Percentiles rank a stretch among this genome's conserved stretches.
Conservation (phyloP, 2,113 vertebrate genomes). For the Odocoileus hemionus region DNA sequence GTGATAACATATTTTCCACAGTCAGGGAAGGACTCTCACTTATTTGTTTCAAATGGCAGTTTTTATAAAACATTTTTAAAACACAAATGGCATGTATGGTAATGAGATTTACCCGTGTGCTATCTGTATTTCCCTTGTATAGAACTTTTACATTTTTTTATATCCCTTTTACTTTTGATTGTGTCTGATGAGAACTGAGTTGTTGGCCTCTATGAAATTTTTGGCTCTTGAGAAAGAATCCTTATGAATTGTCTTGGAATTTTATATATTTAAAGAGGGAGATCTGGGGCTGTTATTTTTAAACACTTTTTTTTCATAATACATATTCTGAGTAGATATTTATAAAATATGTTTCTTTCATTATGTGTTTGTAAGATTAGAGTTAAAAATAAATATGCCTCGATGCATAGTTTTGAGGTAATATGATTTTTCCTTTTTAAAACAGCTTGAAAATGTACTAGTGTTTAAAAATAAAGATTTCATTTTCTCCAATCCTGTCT, state of each 20-base stretch:
- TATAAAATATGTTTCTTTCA: conserved; percentile 79
- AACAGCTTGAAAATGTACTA: conserved; percentile 70
- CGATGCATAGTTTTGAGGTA: conserved; percentile 79
- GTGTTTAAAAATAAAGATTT: conserved; percentile 80
- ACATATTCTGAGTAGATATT: conserved; percentile 74
- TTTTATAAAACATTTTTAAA: conserved; percentile 80
- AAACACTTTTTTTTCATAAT: conserved; percentile 73
- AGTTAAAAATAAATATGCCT: conserved; percentile 79
- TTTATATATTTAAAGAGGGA: conserved; percentile 81
- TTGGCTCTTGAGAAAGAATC: conserved; percentile 70
- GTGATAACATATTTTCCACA: conserved; percentile 62
- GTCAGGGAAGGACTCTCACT: conserved; percentile 54
- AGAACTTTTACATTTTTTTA: conserved; percentile 76
- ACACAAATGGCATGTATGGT: conserved; percentile 60
- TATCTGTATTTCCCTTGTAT: conserved; percentile 69
- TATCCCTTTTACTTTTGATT: conserved; percentile 74
- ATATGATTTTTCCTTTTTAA: conserved; percentile 77
- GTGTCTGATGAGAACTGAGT: conserved; percentile 62
- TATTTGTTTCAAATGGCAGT: conserved; percentile 59
- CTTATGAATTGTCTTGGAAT: conserved; percentile 62
- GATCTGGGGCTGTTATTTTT: conserved; percentile 82
- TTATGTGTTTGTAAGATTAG: conserved; percentile 77
- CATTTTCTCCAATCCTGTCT: conserved; percentile 67
- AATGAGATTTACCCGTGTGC: conserved; percentile 65
- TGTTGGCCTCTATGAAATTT: conserved; percentile 67